Evolutionary conservation across 1,140 invertebrate species (phyloP).

Genomic region (Artemia franciscana): DNA sequence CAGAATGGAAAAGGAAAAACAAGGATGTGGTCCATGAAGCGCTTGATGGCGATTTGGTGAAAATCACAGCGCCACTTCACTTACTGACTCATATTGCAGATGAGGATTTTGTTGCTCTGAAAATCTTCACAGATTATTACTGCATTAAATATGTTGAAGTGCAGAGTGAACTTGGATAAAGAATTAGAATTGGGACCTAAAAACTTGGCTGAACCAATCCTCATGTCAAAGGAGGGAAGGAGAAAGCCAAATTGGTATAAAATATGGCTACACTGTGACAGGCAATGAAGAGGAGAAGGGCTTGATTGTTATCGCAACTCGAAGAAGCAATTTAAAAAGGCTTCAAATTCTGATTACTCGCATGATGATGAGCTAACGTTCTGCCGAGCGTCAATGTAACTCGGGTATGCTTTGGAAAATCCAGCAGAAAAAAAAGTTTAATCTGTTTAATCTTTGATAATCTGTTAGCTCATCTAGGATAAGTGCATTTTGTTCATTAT

Average conservation of each 20-base stretch:
- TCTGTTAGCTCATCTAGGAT: too few relatives aligned
- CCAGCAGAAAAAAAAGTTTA: background rate
- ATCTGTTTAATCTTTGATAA: too few relatives aligned
- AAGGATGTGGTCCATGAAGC: background rate
- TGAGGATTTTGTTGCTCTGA: background rate
- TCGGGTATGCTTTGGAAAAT: background rate
- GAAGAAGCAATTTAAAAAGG: background rate
- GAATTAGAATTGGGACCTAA: background rate
- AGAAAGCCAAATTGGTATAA: background rate
- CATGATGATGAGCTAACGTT: background rate
- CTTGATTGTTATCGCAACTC: background rate
- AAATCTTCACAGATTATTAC: background rate
- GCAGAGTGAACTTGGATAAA: background rate
- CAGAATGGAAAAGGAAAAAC: background rate
- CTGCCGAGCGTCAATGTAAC: background rate
- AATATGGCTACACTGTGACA: background rate
- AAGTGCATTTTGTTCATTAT: too few relatives aligned
- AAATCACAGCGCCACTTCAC: background rate
- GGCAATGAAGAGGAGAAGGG: background rate
- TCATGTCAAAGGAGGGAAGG: background rate
- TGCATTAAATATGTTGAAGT: background rate
- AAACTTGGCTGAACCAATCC: background rate
- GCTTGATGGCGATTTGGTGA: background rate
- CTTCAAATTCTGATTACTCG: background rate
- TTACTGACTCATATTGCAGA: background rate